Percentiles rank a stretch among this genome's conserved stretches.
phyloP scores from a whole-genome alignment of 2,113 vertebrate species.

The Pseudopipra pipra region DNA sequence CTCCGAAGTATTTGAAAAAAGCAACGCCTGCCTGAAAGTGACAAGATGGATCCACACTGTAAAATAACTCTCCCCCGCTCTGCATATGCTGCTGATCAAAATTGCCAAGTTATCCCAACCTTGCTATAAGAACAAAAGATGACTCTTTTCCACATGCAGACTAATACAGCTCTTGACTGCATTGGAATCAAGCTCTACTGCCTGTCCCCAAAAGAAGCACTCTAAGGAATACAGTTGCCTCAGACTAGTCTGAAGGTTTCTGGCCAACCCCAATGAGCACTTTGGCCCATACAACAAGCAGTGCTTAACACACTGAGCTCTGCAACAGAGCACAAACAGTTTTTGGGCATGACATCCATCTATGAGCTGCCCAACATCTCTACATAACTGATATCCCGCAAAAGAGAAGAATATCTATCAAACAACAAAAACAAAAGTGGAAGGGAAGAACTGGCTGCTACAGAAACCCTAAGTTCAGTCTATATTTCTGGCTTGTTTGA shows the following conservation, averaged over 20 bases:
- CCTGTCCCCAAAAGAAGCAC: neutral
- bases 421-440: neutral
- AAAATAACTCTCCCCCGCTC: neutral
- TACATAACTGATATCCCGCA: neutral
- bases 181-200: neutral
- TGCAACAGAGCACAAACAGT: neutral
- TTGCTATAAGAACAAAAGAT: conserved; percentile 48
- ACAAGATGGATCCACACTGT: neutral
- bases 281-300: neutral
- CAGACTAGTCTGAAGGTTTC: neutral
- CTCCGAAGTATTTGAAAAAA: neutral
- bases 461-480: neutral
- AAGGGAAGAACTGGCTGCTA: neutral
- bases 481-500: neutral
- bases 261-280: neutral
- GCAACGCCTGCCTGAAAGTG: neutral
- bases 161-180: neutral
- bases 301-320: neutral
- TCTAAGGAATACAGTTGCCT: neutral
- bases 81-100: conserved; percentile 30
- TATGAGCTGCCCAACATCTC: neutral
- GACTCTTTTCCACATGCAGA: neutral
- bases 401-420: neutral
- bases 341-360: neutral
- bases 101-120: conserved; percentile 17